Base-by-base conservation (phyloP, 1,140 invertebrate species). In the Calosoma granatense region DNA sequence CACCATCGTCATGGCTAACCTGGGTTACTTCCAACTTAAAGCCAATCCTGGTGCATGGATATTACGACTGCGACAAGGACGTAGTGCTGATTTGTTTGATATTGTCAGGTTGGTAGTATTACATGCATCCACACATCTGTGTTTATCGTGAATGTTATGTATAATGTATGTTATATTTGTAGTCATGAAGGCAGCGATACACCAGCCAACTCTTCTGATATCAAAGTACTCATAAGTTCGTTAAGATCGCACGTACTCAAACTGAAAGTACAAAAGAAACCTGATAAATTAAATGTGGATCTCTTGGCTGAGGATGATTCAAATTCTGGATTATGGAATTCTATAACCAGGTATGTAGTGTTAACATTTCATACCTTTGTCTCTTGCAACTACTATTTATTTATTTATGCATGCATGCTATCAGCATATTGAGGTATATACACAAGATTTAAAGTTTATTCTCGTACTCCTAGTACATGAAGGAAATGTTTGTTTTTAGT, bases 1-100 rank as follows among this genome's bases (percentile, higher is more conserved):
- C 72, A 99, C 97, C 11, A 99, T 99, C 65, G 97, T 99, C 1
- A 99, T 99, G 97, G 96, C 97, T 1, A 99, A 99, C 77, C 78
- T 99, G 59, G 94, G 94, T 15, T 97, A 97, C 72, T 96, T 97
- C 74, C 95, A 98, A 74, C 74, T 99, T 1, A 99, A 99, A 74
- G 96, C 97, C 0, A 95, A 93, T 72, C 96, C 97, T 12, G 97
- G 97, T 1, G 87, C 92, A 23, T 99, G 97, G 97, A 72, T 86
- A 11, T 73, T 99, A 36, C 77, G 84, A 14, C 75, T 91, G 12
- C 78, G 97, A 47, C 90, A 96, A 53, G 97, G 97, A 17, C 80
- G 93, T 62, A 98, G 94, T 2, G 79, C 85, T 17, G 94, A 99
- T 55, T 93, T 99, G 56, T 99, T 97, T 69, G 87, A 88, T 65